Evolutionary conservation across 2,113 vertebrate genomes (phyloP).

Genomic region (Scatophagus argus): DNA sequence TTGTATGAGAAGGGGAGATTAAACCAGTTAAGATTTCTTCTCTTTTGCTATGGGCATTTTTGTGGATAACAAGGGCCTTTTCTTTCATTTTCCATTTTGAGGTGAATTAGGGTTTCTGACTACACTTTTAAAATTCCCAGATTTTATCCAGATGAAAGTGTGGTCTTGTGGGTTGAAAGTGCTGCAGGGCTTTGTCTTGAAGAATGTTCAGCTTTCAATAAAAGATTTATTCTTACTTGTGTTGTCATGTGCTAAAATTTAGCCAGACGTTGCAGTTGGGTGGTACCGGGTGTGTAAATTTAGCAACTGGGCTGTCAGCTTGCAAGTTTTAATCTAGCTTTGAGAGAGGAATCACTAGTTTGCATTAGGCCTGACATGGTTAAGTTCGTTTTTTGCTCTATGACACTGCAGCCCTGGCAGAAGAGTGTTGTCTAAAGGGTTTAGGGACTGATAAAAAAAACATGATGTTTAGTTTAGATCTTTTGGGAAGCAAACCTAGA

Average conservation of each 20-base stretch:
- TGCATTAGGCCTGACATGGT: neutral
- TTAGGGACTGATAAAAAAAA: slow-evolving; percentile 16
- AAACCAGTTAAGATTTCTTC: slow-evolving; percentile 14
- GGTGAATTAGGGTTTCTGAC: slow-evolving; percentile 35
- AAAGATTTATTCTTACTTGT: slow-evolving; percentile 59
- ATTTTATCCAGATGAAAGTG: slow-evolving; percentile 63
- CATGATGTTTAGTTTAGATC: slow-evolving; percentile 40
- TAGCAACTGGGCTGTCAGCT: slow-evolving; percentile 38
- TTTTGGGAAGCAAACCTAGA: neutral
- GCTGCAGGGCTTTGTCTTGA: slow-evolving; percentile 52
- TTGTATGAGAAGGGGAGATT: slow-evolving; percentile 8
- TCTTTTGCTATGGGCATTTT: neutral
- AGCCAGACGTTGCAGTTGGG: slow-evolving; percentile 18
- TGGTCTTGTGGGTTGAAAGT: slow-evolving; percentile 50
- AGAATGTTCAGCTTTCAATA: slow-evolving; percentile 62
- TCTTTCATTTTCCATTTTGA: slow-evolving; percentile 44
- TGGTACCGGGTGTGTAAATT: slow-evolving; percentile 31
- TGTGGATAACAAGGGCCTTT: slow-evolving; percentile 31
- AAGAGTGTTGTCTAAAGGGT: slow-evolving; percentile 7
- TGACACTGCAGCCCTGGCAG: slow-evolving; percentile 6
- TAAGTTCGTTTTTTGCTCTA: neutral
- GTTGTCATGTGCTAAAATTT: slow-evolving; percentile 59
- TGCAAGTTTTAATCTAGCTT: slow-evolving; percentile 47
- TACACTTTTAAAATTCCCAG: slow-evolving; percentile 34
- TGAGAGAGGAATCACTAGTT: slow-evolving; percentile 30